These are phyloP conservation scores for Drosophila parabipectinata DNA, from an alignment of 1,140 invertebrate species.

Conservation along the genomic window DNA sequence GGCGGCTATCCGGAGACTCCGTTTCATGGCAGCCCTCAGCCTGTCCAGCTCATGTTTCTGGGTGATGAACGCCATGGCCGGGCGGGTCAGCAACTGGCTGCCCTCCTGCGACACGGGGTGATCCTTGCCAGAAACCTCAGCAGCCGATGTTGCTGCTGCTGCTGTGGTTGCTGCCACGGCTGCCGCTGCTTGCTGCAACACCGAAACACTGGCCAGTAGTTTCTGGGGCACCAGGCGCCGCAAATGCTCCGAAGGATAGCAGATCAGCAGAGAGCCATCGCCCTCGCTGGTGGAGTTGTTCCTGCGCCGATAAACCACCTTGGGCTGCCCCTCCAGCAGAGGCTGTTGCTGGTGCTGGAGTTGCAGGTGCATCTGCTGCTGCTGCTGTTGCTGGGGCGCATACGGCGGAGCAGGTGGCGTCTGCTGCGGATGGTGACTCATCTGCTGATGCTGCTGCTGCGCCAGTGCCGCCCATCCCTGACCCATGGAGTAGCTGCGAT, in stretches of 20 bases:
- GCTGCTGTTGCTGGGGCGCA: constrained; percentile 28
- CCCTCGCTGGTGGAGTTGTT: constrained; percentile 81
- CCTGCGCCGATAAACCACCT: constrained; percentile 75
- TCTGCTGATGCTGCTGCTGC: constrained; percentile 53
- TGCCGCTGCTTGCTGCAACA: constrained; percentile 31
- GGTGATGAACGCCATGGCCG: constrained; percentile 92
- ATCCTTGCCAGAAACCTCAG: background rate
- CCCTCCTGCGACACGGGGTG: constrained; percentile 17
- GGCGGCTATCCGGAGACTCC: constrained; percentile 92
- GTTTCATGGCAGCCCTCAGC: constrained; percentile 92
- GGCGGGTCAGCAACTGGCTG: constrained; percentile 85
- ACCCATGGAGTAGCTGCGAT: constrained; percentile 83
- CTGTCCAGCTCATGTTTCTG: constrained; percentile 93
- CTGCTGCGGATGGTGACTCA: constrained; percentile 30
- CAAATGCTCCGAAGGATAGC: constrained; percentile 92
- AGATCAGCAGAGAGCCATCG: constrained; percentile 90
- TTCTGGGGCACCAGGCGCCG: constrained; percentile 87
- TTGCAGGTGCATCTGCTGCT: constrained; percentile 23
- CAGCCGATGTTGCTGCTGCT: constrained; percentile 5
- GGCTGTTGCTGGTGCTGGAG: constrained; percentile 9
- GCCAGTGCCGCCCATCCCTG: constrained; percentile 76
- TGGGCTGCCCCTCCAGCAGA: constrained; percentile 52
- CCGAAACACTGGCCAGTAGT: constrained; percentile 66
- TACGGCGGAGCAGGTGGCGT: constrained; percentile 4
- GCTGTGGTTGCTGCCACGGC: background rate